A percentile compares a stretch with the other conserved stretches of the same genome.
Evolutionary conservation across 2,113 vertebrate genomes (phyloP).

Genomic region (Lichenostomus cassidix): DNA sequence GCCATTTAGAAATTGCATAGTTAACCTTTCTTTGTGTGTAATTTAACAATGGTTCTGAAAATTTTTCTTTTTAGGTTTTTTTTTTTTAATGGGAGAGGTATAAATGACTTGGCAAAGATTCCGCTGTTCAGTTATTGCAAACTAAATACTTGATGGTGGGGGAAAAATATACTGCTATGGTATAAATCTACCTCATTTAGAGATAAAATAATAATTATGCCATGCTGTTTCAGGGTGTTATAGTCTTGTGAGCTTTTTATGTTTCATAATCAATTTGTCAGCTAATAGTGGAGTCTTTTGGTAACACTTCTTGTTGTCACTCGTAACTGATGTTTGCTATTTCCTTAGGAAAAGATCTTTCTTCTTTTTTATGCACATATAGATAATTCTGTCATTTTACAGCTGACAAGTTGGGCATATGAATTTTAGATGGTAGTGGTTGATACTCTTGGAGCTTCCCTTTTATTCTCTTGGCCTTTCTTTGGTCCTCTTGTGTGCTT

Average conservation of each 20-base stretch:
- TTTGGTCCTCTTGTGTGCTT: neutral
- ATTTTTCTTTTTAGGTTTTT: neutral
- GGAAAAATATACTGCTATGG: neutral
- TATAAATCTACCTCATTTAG: neutral
- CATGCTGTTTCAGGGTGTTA: neutral
- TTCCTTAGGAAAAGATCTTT: neutral
- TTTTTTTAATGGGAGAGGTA: neutral
- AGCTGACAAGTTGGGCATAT: neutral
- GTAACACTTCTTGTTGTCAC: neutral
- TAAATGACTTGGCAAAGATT: neutral
- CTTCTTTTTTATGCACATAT: neutral
- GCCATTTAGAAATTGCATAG: neutral
- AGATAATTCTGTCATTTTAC: neutral
- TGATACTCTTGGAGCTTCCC: neutral
- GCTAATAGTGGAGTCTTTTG: neutral
- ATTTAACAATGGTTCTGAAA: neutral
- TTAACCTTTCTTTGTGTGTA: neutral
- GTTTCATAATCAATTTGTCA: neutral
- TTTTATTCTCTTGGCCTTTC: neutral
- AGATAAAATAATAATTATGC: neutral
- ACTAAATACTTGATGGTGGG: neutral
- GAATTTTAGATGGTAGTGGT: neutral
- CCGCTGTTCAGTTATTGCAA: neutral
- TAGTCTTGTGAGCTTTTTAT: neutral
- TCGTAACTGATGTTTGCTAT: neutral